Conservation (phyloP, 2,888 invertebrate species). For the Uropetala carovei region DNA sequence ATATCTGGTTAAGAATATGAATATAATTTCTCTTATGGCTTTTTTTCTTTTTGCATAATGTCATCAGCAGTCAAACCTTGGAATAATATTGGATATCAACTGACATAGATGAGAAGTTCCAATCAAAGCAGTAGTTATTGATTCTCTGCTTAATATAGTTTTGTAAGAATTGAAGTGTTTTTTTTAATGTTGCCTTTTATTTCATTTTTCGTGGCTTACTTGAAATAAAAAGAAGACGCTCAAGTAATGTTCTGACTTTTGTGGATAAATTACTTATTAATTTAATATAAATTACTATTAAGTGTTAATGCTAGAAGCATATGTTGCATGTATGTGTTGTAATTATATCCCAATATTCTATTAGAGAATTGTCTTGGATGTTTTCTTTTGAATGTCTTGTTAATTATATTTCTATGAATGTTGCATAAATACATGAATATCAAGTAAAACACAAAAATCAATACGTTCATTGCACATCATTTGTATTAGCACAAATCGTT, state of each 20-base stretch:
- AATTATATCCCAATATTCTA: not conserved
- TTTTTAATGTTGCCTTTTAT: conserved; percentile 38
- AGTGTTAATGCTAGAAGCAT: not conserved
- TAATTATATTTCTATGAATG: not conserved
- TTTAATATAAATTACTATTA: not conserved
- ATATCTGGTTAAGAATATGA: conserved; percentile 2
- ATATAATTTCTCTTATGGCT: conserved; percentile 43
- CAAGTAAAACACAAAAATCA: too few species aligned
- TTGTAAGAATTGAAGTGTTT: conserved; percentile 22
- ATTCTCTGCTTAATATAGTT: conserved; percentile 45
- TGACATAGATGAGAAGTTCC: conserved; percentile 53
- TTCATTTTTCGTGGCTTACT: conserved; percentile 14
- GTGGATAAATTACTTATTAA: not conserved
- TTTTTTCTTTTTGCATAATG: conserved; percentile 50
- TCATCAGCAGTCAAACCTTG: conserved; percentile 49
- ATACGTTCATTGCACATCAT: too few species aligned
- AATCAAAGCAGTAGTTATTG: conserved; percentile 49
- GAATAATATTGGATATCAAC: conserved; percentile 44
- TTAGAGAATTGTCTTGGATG: not conserved
- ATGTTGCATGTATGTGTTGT: conserved; percentile 17
- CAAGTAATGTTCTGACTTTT: not conserved
- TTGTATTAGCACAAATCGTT: too few species aligned
- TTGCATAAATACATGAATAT: too few species aligned
- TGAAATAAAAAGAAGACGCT: conserved; percentile 4
- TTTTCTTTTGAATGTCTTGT: not conserved